Evolutionary conservation across 2,888 invertebrate species (phyloP).

Genomic region (Microdon myrmicae): DNA sequence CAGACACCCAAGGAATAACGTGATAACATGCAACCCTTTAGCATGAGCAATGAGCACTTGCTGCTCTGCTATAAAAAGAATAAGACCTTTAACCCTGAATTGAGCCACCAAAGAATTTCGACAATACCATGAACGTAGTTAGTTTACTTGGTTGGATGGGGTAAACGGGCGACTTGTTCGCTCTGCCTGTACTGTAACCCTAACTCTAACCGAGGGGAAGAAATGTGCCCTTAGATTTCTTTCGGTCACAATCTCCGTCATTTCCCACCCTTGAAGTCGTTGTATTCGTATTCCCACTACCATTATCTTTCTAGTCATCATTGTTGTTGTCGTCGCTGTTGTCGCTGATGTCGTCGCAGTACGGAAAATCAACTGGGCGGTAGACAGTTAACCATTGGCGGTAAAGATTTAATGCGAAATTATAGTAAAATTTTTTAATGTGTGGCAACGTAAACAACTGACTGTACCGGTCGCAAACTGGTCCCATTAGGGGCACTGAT

Average conservation of each 20-base stretch:
- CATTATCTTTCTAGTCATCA: conserved; percentile 7
- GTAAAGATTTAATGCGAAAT: conserved; percentile 46
- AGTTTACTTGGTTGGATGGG: not conserved
- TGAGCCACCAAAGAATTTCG: conserved; percentile 45
- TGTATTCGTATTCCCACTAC: conserved; percentile 36
- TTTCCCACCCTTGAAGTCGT: conserved; percentile 23
- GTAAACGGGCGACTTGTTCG: conserved; percentile 16
- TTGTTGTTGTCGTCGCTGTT: conserved; percentile 14
- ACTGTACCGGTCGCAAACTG: conserved; percentile 48
- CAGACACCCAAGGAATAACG: conserved; percentile 59
- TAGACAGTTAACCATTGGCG: conserved; percentile 24
- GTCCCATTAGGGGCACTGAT: conserved; percentile 44
- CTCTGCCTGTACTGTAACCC: conserved; percentile 16
- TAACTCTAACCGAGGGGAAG: no score
- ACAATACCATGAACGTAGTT: conserved; percentile 22
- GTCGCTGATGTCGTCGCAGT: conserved; percentile 10
- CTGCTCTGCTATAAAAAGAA: conserved; percentile 21
- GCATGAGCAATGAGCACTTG: conserved; percentile 22
- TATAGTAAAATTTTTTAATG: conserved; percentile 43
- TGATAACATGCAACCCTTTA: conserved; percentile 66
- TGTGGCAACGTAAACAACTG: conserved; percentile 40
- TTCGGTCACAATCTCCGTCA: conserved; percentile 20
- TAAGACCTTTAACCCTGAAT: conserved; percentile 51
- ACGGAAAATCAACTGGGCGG: conserved; percentile 12
- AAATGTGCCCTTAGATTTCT: conserved; percentile 27